Percentiles rank a stretch among this genome's conserved stretches.
These are phyloP conservation scores for Zapornia atra DNA, from an alignment of 2,113 vertebrate species.

Conservation along the genomic window DNA sequence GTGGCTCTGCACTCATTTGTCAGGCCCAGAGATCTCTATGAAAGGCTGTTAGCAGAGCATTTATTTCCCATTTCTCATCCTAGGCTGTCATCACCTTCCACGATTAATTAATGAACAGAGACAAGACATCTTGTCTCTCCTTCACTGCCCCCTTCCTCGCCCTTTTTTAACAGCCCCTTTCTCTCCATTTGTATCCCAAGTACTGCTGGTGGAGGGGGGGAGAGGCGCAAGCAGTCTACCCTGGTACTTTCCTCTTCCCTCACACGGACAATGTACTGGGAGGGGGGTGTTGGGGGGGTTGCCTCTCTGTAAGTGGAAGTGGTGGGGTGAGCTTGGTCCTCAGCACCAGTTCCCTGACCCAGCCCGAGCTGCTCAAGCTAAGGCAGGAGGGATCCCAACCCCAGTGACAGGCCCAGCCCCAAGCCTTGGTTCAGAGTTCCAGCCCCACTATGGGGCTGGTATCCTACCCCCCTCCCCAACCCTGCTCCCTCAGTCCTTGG, in stretches of 20 bases:
- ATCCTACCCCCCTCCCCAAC: background rate
- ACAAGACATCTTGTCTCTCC: constrained; percentile 51
- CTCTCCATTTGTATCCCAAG: background rate
- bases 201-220: background rate
- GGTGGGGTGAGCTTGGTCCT: background rate
- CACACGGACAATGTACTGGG: background rate
- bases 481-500: fast-evolving
- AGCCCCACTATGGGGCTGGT: background rate
- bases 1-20: constrained; percentile 68
- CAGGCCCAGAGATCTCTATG: constrained; percentile 67
- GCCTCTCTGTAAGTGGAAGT: background rate
- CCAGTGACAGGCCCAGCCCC: too few relatives aligned
- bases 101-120: constrained; percentile 74
- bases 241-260: background rate
- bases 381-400: background rate
- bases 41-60: constrained; percentile 74
- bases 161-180: background rate
- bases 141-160: constrained; percentile 16
- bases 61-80: constrained; percentile 74
- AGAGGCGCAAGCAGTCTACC: background rate
- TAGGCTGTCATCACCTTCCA: constrained; percentile 55
- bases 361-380: background rate
- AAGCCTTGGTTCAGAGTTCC: background rate
- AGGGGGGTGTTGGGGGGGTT: too few relatives aligned
- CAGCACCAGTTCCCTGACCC: background rate